These are phyloP conservation scores for Hypotaenidia philippensis DNA, from an alignment of 2,797 vertebrate genomes.

Conservation along the genomic window DNA sequence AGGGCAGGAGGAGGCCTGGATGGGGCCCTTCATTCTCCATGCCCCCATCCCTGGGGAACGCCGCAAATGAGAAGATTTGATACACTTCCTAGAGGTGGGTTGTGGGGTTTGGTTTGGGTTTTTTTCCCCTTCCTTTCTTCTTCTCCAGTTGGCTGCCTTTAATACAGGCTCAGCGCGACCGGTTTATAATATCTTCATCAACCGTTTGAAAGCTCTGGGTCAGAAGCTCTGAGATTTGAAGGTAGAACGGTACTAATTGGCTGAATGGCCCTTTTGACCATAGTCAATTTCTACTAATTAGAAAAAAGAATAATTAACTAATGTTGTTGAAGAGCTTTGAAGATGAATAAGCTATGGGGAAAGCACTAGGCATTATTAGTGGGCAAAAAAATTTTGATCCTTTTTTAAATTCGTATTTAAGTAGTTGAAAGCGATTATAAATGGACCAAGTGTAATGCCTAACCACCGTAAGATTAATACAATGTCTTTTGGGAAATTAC, in stretches of 20 bases:
- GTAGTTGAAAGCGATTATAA: slow-evolving; percentile 57
- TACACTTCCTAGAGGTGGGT: slow-evolving; percentile 14
- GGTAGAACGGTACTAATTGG: slow-evolving; percentile 69
- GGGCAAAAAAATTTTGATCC: slow-evolving; percentile 48
- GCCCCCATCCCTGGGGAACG: slow-evolving; percentile 27
- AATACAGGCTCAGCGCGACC: slow-evolving; percentile 2
- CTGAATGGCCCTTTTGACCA: slow-evolving; percentile 75
- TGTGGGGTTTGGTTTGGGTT: too few species aligned
- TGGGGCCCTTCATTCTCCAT: not conserved
- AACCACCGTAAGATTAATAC: slow-evolving; percentile 31
- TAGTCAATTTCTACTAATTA: slow-evolving; percentile 77
- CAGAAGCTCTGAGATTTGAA: slow-evolving; percentile 77
- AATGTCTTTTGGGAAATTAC: slow-evolving; percentile 46
- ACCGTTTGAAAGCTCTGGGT: slow-evolving; percentile 61
- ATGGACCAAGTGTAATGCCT: slow-evolving; percentile 40
- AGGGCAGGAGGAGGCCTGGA: not conserved
- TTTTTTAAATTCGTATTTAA: slow-evolving; percentile 61
- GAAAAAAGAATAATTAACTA: slow-evolving; percentile 75
- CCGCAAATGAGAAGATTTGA: slow-evolving; percentile 34
- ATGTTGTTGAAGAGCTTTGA: slow-evolving; percentile 66
- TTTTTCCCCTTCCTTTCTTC: not conserved
- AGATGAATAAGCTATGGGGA: slow-evolving; percentile 53
- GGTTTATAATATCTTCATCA: slow-evolving; percentile 73
- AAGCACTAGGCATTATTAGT: slow-evolving; percentile 35
- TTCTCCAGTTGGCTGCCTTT: slow-evolving; percentile 25